Percentiles rank a stretch among this genome's conserved stretches.
phyloP scores from a whole-genome alignment of 2,888 invertebrate genomes.

The Drosophila prostipennis region DNA sequence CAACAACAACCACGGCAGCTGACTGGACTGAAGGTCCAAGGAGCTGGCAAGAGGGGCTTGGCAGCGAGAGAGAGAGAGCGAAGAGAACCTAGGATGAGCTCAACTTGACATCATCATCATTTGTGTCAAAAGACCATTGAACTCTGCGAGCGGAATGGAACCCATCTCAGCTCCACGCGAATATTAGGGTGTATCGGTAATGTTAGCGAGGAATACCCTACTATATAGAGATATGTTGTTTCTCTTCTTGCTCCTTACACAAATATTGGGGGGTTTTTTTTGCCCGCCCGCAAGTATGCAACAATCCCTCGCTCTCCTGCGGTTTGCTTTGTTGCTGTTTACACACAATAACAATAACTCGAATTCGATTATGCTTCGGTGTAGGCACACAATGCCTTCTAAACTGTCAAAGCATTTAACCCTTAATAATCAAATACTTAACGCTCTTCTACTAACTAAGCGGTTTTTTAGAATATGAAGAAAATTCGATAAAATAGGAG shows the following conservation, averaged over 20 bases:
- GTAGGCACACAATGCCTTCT: background rate
- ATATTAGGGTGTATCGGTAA: no score
- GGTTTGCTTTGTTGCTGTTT: slow-evolving; percentile 40
- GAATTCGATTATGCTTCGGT: slow-evolving; percentile 6
- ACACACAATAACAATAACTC: slow-evolving; percentile 15
- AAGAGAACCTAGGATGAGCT: slow-evolving; percentile 56
- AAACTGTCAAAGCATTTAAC: background rate
- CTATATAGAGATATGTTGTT: no score
- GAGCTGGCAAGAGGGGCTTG: slow-evolving; percentile 9
- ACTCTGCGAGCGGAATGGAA: slow-evolving; percentile 71
- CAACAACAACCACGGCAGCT: slow-evolving; percentile 54
- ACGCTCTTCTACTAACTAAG: background rate
- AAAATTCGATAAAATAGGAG: no score
- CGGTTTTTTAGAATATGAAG: no score
- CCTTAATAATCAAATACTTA: no score
- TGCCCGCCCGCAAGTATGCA: slow-evolving; percentile 28
- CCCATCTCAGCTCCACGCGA: slow-evolving; percentile 5
- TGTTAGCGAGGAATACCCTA: no score
- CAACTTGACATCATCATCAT: slow-evolving; percentile 84
- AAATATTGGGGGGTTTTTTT: no score
- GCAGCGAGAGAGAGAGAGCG: slow-evolving; percentile 4
- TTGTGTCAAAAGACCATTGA: slow-evolving; percentile 84
- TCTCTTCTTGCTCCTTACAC: no score
- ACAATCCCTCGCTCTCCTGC: slow-evolving; percentile 25
- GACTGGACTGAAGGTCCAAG: slow-evolving; percentile 30